Conservation (phyloP, 2,797 vertebrate genomes). For the Tympanoctomys barrerae region DNA sequence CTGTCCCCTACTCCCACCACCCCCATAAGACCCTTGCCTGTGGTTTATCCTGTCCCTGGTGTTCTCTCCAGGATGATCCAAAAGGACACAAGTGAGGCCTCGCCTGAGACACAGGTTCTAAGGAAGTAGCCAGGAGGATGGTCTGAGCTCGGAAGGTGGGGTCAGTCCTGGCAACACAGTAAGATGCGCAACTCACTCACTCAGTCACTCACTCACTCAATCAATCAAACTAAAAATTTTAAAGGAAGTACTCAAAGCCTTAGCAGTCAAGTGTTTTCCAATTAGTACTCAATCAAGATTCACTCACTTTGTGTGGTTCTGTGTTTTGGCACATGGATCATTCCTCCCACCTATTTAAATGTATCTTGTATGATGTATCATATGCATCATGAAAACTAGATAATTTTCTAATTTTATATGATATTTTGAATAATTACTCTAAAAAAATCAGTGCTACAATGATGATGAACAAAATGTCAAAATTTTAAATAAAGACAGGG, state of each 20-base stretch:
- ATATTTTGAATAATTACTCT: constrained; percentile 1
- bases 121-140: background rate
- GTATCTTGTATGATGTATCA: background rate
- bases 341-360: background rate
- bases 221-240: background rate
- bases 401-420: constrained; percentile 20
- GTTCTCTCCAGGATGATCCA: background rate
- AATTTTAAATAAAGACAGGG: background rate
- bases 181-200: background rate
- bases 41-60: background rate
- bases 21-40: background rate
- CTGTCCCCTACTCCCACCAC: background rate
- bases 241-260: background rate
- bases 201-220: background rate
- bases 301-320: background rate
- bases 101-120: background rate
- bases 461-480: background rate
- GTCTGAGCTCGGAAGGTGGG: no score
- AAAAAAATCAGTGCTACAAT: background rate
- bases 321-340: background rate
- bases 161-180: background rate
- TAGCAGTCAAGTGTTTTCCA: constrained; percentile 24
- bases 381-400: background rate
- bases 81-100: background rate
- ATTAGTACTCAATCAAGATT: background rate